Percentiles rank a stretch among this genome's conserved stretches.
These are phyloP conservation scores for Thamnaconus septentrionalis DNA, from an alignment of 2,113 vertebrate species.

Conservation along the genomic window DNA sequence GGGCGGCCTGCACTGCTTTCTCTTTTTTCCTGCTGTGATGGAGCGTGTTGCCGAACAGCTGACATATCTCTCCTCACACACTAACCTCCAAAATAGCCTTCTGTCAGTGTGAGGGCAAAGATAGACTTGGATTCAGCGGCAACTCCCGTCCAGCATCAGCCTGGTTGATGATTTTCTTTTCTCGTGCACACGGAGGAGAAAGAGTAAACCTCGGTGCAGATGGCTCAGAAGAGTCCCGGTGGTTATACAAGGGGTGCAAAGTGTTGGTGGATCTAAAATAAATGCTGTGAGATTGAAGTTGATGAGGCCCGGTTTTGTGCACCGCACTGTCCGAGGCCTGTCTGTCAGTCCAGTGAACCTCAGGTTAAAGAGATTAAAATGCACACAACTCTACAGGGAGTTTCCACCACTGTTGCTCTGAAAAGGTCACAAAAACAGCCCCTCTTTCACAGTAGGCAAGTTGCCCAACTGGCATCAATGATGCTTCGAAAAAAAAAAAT, in stretches of 20 bases:
- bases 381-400: slow-evolving; percentile 15
- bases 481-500: too few relatives aligned
- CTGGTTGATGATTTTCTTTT: slow-evolving; percentile 38
- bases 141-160: slow-evolving; percentile 41
- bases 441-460: neutral
- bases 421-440: slow-evolving; percentile 44
- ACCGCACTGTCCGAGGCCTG: neutral
- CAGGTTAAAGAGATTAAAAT: slow-evolving; percentile 20
- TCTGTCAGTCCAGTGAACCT: slow-evolving; percentile 16
- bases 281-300: too few relatives aligned
- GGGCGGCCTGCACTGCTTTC: slow-evolving; percentile 37
- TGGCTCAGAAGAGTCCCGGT: neutral
- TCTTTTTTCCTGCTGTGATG: slow-evolving; percentile 54
- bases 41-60: slow-evolving; percentile 76
- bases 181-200: neutral
- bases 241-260: too few relatives aligned
- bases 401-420: slow-evolving; percentile 26
- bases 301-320: neutral
- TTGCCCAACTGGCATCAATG: too few relatives aligned
- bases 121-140: slow-evolving; percentile 59
- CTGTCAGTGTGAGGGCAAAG: slow-evolving; percentile 69
- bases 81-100: slow-evolving; percentile 76
- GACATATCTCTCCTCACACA: slow-evolving; percentile 74
- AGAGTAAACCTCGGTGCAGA: neutral
- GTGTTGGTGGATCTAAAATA: too few relatives aligned